phyloP scores from a whole-genome alignment of 1,140 invertebrate species.

The Sinella curviseta region DNA sequence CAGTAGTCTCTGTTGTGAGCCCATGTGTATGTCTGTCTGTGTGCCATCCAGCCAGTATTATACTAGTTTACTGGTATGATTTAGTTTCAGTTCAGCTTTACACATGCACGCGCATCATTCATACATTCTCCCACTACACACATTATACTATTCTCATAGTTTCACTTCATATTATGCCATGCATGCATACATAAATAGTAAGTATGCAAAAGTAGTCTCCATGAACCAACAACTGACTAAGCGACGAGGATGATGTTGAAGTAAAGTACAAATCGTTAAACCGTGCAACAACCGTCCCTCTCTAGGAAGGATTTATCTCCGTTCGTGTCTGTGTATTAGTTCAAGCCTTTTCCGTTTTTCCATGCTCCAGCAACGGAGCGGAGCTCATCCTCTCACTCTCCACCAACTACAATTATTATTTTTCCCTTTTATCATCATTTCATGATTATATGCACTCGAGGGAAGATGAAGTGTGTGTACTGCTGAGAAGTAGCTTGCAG shows the following conservation, averaged over 20 bases:
- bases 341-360: slow-evolving; percentile 18
- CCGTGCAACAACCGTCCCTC: not conserved
- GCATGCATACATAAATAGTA: too few relatives aligned
- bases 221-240: not conserved
- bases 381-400: not conserved
- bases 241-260: not conserved
- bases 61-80: too few relatives aligned
- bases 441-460: slow-evolving; percentile 6
- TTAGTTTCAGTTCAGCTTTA: too few relatives aligned
- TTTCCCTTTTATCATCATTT: not conserved
- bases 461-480: not conserved
- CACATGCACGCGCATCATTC: too few relatives aligned
- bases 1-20: not conserved
- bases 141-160: too few relatives aligned
- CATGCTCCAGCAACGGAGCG: slow-evolving; percentile 2
- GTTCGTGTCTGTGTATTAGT: not conserved
- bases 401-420: not conserved
- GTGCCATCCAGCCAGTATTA: too few relatives aligned
- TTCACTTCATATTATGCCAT: too few relatives aligned
- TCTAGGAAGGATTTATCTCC: not conserved
- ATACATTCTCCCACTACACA: too few relatives aligned
- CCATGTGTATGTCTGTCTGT: not conserved
- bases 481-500: not conserved
- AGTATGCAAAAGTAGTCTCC: not conserved
- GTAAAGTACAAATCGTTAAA: not conserved